Evolutionary conservation across 1,140 invertebrate species (phyloP).

Genomic region (Planococcus citri): DNA sequence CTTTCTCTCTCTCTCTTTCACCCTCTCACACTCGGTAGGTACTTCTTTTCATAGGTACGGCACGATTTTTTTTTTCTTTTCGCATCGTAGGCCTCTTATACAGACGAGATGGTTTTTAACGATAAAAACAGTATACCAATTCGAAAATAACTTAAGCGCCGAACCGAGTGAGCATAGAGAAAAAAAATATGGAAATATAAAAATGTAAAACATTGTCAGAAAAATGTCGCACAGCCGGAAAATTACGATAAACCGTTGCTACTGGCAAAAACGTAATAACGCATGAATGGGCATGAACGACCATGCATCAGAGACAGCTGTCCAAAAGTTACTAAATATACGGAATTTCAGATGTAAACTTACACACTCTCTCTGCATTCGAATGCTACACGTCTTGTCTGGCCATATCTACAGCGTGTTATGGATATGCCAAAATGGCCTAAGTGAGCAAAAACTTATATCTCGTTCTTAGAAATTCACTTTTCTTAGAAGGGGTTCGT

Average conservation of each 20-base stretch:
- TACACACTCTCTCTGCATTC: no score
- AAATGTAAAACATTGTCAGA: conserved; percentile 12
- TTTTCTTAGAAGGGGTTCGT: neutral
- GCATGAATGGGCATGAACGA: conserved; percentile 18
- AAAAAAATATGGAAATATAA: no score
- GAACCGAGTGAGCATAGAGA: no score
- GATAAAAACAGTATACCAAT: no score
- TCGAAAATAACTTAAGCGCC: no score
- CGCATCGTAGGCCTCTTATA: no score
- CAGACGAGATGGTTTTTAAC: no score
- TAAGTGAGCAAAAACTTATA: conserved; percentile 6
- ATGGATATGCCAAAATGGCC: neutral
- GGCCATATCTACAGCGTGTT: neutral
- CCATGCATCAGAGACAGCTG: conserved; percentile 17
- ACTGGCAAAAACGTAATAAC: conserved; percentile 12
- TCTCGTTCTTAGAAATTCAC: conserved; percentile 11
- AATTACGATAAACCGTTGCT: conserved; percentile 16
- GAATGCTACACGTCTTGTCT: no score
- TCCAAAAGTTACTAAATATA: conserved; percentile 20
- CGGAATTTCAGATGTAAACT: neutral
- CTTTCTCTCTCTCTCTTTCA: no score
- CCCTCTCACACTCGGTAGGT: no score
- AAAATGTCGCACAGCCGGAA: conserved; percentile 7
- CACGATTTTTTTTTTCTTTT: no score
- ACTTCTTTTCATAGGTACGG: no score